phyloP scores from a whole-genome alignment of 2,888 invertebrate species.

The Branchipolynoe longqiensis region DNA sequence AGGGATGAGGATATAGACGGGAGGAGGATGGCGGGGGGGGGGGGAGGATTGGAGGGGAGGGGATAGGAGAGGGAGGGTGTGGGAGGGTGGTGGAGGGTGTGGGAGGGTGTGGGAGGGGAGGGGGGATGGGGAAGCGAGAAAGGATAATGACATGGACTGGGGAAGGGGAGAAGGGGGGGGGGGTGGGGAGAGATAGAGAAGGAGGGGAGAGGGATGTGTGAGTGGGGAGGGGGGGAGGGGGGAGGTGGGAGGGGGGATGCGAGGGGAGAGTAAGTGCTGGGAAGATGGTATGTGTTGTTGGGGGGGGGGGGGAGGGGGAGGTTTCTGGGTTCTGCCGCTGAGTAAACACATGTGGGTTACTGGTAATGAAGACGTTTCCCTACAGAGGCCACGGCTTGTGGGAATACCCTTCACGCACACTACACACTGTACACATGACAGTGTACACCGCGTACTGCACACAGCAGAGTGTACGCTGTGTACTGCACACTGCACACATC shows the following conservation, averaged over 20 bases:
- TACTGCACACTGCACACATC: no score
- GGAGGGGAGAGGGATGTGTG: no score
- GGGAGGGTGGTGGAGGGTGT: no score
- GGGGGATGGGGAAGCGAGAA: background rate
- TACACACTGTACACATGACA: no score
- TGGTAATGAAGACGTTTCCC: background rate
- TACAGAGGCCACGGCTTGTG: no score
- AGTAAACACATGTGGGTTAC: slow-evolving; percentile 33
- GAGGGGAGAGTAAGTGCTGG: background rate
- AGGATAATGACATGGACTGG: no score
- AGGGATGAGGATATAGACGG: no score
- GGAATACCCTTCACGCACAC: no score
- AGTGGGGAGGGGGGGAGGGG: background rate
- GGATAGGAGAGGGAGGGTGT: background rate
- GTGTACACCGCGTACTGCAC: no score
- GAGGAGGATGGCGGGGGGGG: background rate
- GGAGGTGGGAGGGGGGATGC: background rate
- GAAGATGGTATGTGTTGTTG: background rate
- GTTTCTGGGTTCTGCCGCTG: slow-evolving; percentile 1
- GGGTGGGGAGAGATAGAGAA: no score
- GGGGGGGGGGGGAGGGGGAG: background rate
- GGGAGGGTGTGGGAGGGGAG: background rate
- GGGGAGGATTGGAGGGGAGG: background rate
- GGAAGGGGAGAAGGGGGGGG: slow-evolving; percentile 1
- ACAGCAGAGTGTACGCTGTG: no score